A percentile compares a stretch with the other conserved stretches of the same genome.
Conservation (phyloP, 2,113 vertebrate genomes). For the Chaenogobius annularis region DNA sequence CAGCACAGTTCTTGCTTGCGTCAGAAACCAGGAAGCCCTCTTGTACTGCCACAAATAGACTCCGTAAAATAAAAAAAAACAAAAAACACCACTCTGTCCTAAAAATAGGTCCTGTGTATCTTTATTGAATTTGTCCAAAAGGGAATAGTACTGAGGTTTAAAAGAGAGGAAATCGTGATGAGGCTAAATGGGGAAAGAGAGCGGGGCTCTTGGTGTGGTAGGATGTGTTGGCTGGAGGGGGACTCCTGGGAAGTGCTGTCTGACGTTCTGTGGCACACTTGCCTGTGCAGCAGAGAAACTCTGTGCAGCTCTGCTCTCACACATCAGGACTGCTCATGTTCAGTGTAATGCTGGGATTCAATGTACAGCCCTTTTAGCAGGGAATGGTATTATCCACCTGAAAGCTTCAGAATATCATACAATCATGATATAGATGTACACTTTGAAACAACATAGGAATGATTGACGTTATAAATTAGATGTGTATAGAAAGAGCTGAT, state of each 20-base stretch:
- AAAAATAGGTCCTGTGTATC: constrained; percentile 75
- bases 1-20: constrained; percentile 74
- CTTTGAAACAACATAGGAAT: too few relatives aligned
- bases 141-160: constrained; percentile 46
- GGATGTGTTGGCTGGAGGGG: constrained; percentile 29
- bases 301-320: constrained; percentile 50
- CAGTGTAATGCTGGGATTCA: constrained; percentile 20
- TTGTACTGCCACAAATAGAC: constrained; percentile 80
- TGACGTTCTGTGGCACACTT: constrained; percentile 69
- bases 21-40: constrained; percentile 80
- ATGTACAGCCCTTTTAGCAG: constrained; percentile 33
- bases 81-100: constrained; percentile 73
- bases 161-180: constrained; percentile 25
- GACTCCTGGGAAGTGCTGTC: constrained; percentile 53
- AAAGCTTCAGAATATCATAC: constrained; percentile 2
- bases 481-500: neutral
- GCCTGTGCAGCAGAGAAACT: constrained; percentile 56
- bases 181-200: constrained; percentile 17
- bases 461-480: neutral
- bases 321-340: constrained; percentile 48
- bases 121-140: constrained; percentile 71
- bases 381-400: constrained; percentile 14
- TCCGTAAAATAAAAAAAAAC: constrained; percentile 72
- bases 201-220: constrained; percentile 11
- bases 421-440: too few relatives aligned